A percentile compares a stretch with the other conserved stretches of the same genome.
phyloP scores from a whole-genome alignment of 2,797 vertebrate genomes.

The Harpagifer antarcticus region DNA sequence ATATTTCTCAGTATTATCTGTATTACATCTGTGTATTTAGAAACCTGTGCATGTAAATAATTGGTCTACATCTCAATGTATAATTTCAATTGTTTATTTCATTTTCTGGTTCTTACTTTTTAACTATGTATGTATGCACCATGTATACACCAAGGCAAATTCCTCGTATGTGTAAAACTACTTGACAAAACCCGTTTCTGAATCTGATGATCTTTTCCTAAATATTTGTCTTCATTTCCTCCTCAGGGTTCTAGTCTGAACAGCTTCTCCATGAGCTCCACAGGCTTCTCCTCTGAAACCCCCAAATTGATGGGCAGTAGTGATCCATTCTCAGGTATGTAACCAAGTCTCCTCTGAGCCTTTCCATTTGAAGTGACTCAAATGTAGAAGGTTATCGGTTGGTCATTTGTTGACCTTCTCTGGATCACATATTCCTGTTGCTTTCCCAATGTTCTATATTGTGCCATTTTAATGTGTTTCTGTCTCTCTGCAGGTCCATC shows the following conservation, averaged over 20 bases:
- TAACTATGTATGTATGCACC: too few relatives aligned
- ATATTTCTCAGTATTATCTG: background rate
- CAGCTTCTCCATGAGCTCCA: slow-evolving; percentile 61
- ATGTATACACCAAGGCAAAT: too few relatives aligned
- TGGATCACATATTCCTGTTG: background rate
- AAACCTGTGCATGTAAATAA: background rate
- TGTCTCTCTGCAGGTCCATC: slow-evolving; percentile 70
- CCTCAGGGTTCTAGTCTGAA: slow-evolving; percentile 69
- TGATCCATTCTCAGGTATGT: slow-evolving; percentile 75
- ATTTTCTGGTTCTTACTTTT: too few relatives aligned
- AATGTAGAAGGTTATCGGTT: background rate
- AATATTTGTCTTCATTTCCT: slow-evolving; percentile 19
- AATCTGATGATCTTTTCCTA: background rate
- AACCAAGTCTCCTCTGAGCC: background rate
- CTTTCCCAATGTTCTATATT: background rate
- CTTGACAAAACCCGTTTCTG: too few relatives aligned
- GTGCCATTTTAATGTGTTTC: background rate
- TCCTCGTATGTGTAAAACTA: too few relatives aligned
- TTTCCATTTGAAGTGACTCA: background rate
- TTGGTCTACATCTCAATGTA: too few relatives aligned
- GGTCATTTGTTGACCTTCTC: background rate
- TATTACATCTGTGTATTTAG: too few relatives aligned
- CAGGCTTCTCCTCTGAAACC: slow-evolving; percentile 57
- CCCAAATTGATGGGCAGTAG: slow-evolving; percentile 58
- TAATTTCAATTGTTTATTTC: too few relatives aligned